Conservation (phyloP, 1,140 invertebrate species). For the Drosophila bocki region DNA sequence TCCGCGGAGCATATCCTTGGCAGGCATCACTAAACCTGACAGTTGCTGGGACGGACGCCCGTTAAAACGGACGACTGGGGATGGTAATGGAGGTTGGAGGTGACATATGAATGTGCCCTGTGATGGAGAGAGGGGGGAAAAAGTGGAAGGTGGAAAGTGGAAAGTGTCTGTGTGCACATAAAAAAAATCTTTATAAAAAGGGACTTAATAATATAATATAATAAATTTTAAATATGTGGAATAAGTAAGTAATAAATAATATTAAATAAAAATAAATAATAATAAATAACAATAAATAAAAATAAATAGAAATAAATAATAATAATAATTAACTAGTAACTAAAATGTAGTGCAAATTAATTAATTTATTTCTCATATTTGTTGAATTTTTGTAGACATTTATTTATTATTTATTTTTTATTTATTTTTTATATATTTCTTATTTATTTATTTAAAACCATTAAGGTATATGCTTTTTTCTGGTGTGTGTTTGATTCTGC, state of each 20-base stretch:
- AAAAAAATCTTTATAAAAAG: not conserved
- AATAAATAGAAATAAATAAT: too few relatives aligned
- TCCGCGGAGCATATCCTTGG: slow-evolving; percentile 79
- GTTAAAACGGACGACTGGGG: slow-evolving; percentile 35
- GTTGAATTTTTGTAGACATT: not conserved
- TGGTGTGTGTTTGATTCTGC: not conserved
- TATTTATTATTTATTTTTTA: too few relatives aligned
- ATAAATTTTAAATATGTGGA: too few relatives aligned
- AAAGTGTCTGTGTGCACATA: slow-evolving; percentile 5
- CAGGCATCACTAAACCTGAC: slow-evolving; percentile 79
- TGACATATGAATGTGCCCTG: slow-evolving; percentile 46
- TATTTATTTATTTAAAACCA: not conserved
- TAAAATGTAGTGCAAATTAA: not conserved
- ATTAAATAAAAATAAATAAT: too few relatives aligned
- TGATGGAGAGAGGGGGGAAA: not conserved
- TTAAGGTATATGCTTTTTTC: not conserved
- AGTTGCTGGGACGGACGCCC: slow-evolving; percentile 41
- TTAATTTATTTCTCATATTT: not conserved
- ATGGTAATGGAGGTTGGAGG: slow-evolving; percentile 24
- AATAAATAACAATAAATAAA: too few relatives aligned
- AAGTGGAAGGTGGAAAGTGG: not conserved
- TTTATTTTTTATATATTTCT: not conserved
- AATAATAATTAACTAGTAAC: too few relatives aligned
- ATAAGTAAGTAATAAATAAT: too few relatives aligned
- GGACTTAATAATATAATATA: too few relatives aligned